Conservation (phyloP, 2,888 invertebrate species). For the Augiades crinisus region DNA sequence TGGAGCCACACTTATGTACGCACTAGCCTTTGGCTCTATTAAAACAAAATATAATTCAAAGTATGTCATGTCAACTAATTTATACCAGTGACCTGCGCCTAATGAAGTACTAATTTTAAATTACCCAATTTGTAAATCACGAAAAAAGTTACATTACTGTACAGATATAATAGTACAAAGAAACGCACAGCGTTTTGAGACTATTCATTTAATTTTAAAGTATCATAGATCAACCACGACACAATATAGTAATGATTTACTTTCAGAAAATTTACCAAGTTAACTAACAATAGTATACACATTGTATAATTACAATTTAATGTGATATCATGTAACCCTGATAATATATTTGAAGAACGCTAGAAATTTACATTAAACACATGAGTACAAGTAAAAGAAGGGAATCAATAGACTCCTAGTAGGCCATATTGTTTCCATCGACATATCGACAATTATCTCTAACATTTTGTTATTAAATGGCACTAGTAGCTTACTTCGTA, state of each 20-base stretch:
- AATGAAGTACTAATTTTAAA: slow-evolving; percentile 14
- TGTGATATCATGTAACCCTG: slow-evolving; percentile 22
- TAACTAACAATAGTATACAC: neutral
- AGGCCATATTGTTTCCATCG: too few relatives aligned
- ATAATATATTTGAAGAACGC: slow-evolving; percentile 2
- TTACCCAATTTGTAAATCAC: slow-evolving; percentile 8
- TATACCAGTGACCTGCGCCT: too few relatives aligned
- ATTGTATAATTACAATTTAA: slow-evolving; percentile 9
- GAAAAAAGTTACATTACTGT: neutral
- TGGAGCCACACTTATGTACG: slow-evolving; percentile 10
- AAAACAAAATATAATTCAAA: neutral
- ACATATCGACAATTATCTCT: too few relatives aligned
- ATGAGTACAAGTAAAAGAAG: too few relatives aligned
- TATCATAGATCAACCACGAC: slow-evolving; percentile 18
- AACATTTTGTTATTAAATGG: too few relatives aligned
- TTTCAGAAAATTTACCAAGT: neutral
- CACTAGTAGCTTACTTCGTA: too few relatives aligned
- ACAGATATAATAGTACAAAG: neutral
- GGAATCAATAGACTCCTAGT: too few relatives aligned
- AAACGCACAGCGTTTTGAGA: slow-evolving; percentile 22
- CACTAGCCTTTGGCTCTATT: slow-evolving; percentile 25
- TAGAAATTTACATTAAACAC: slow-evolving; percentile 1
- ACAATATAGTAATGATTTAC: slow-evolving; percentile 1
- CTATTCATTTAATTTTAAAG: slow-evolving; percentile 1
- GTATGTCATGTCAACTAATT: too few relatives aligned